phyloP scores from a whole-genome alignment of 2,113 vertebrate genomes.

The Vidua chalybeata region DNA sequence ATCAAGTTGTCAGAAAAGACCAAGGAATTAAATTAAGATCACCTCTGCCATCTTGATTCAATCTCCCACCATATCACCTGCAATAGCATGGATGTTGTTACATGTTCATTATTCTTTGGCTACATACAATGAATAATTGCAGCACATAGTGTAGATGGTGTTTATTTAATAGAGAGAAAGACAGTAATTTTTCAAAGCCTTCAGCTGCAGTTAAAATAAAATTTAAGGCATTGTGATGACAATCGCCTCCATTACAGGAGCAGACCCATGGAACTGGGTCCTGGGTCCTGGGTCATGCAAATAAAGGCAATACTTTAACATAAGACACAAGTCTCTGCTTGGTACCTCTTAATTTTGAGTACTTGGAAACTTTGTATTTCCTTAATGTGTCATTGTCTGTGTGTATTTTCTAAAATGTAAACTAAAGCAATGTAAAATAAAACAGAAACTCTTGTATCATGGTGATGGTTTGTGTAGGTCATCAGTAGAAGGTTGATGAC shows the following conservation, averaged over 20 bases:
- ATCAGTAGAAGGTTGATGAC: background rate
- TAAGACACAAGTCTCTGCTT: background rate
- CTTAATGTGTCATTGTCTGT: background rate
- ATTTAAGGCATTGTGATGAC: background rate
- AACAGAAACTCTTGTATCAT: background rate
- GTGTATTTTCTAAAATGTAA: background rate
- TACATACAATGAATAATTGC: background rate
- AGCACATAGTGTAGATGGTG: background rate
- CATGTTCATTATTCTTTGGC: background rate
- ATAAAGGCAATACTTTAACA: background rate
- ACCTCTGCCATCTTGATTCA: background rate
- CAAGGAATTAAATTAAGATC: background rate
- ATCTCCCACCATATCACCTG: background rate
- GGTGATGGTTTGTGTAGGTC: background rate
- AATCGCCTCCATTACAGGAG: background rate
- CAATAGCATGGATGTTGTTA: background rate
- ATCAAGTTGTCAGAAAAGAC: background rate
- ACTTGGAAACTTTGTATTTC: background rate
- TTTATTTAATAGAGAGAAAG: background rate
- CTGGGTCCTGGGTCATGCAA: background rate
- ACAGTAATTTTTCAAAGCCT: background rate
- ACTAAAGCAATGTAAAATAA: background rate
- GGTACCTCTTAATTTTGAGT: background rate
- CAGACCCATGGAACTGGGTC: background rate
- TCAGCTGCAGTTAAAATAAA: background rate